phyloP scores from a whole-genome alignment of 2,888 invertebrate genomes.

The Halictus ligatus region DNA sequence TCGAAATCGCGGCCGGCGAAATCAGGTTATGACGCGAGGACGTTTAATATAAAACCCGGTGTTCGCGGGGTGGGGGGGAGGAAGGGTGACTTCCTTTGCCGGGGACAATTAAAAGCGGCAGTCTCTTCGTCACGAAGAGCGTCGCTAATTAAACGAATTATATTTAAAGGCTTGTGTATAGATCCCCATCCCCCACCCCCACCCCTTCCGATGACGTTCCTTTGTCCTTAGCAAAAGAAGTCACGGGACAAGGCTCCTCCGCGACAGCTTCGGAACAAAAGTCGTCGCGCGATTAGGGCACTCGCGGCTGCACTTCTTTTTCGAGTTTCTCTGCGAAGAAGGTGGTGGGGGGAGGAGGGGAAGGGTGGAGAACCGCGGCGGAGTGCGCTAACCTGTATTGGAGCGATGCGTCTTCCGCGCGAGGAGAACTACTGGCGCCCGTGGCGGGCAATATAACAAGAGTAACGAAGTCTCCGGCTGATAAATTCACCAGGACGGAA shows the following conservation, averaged over 20 bases:
- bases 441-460: conserved; percentile 51
- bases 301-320: conserved; percentile 25
- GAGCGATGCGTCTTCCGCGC: conserved; percentile 47
- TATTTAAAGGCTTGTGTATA: conserved; percentile 27
- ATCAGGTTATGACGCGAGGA: neutral
- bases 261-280: conserved; percentile 13
- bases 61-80: neutral
- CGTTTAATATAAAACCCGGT: neutral
- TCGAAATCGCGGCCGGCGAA: neutral
- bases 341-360: neutral
- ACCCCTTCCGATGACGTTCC: neutral
- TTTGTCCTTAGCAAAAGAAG: conserved; percentile 35
- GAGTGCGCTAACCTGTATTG: conserved; percentile 26
- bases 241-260: neutral
- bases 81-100: neutral
- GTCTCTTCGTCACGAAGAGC: conserved; percentile 32
- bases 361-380: too few relatives aligned
- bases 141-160: conserved; percentile 43
- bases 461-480: conserved; percentile 66
- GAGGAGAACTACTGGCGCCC: conserved; percentile 49
- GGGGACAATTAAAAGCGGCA: neutral
- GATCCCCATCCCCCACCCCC: too few relatives aligned
- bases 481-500: conserved; percentile 62
- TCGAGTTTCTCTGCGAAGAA: conserved; percentile 21
- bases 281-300: neutral